Evolutionary conservation across 2,888 invertebrate genomes (phyloP), one percentile per base, ranked within the genome.

Genomic region (Periphyllus acericola): DNA sequence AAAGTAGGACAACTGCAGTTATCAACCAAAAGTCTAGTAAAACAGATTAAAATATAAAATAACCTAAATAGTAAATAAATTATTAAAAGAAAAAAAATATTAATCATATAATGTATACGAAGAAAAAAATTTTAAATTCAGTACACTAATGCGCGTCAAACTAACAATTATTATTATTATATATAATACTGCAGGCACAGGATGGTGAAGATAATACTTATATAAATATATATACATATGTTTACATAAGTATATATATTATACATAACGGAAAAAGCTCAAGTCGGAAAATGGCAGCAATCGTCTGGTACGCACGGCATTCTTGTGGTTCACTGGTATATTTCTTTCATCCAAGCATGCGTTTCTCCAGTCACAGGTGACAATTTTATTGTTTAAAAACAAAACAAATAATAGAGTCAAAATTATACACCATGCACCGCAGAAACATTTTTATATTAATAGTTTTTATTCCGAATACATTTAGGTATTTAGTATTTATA

Each of bases 1-100:
- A 86, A 87, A 80, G 80, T 87, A 87, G 74, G 86, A 87, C 86
- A 86, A 86, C 86, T 87, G 86, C 80, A 40, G 80, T 87, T 87
- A 87, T 87, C 85, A 79, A 79, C 68, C 85, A 79, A 71, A 79
- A 86, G 79, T 86, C 85, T 86, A 79, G 85, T 79, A 52, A 79
- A 86, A 86, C 85, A 86, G 79, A 71, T 76, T 76, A 79, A 78
- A 52, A 78, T 71, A 85, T 85, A 71, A 87, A 74, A 72, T 80
- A 87, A 80, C 80, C 86, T 74, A 80, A 52, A 29, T 60, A 60
- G 21, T 74, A 66, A 79, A 55, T 46, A 52, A 46, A 46, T n/a
- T n/a, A n/a, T n/a, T 78, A 85, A 52, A 84, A 14, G 52, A 76
- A 36, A 46, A 78, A 68, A 72, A 71, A 72, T 66, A 60, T 60